A percentile compares a stretch with the other conserved stretches of the same genome.
These are phyloP conservation scores for Hypolimnas misippus DNA, from an alignment of 2,888 invertebrate species.

Conservation along the genomic window DNA sequence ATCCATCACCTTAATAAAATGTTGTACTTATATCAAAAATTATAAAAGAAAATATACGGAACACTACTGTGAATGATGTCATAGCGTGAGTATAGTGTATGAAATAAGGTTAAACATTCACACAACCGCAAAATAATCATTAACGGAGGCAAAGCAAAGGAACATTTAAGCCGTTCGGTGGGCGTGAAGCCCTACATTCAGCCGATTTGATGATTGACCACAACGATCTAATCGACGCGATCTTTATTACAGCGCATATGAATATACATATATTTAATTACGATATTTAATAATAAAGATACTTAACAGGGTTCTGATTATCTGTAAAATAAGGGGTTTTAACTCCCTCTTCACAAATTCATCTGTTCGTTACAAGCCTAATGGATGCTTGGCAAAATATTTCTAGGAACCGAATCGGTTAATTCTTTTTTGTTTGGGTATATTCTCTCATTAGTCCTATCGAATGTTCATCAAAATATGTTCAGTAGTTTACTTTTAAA, in stretches of 20 bases:
- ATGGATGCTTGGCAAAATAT: too few relatives aligned
- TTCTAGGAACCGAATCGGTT: too few relatives aligned
- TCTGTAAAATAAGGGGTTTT: too few relatives aligned
- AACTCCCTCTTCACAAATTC: too few relatives aligned
- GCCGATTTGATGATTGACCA: constrained; percentile 51
- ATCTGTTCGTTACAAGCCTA: too few relatives aligned
- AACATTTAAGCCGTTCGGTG: constrained; percentile 51
- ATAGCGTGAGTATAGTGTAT: constrained; percentile 4
- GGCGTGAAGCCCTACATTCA: constrained; percentile 56
- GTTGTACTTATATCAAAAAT: not conserved
- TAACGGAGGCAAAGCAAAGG: constrained; percentile 40
- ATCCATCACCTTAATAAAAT: not conserved
- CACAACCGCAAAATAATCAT: constrained; percentile 40
- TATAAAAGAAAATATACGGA: not conserved
- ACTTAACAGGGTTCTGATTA: too few relatives aligned
- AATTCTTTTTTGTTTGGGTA: too few relatives aligned
- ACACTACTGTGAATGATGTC: constrained; percentile 14
- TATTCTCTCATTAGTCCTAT: too few relatives aligned
- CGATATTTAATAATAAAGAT: constrained; percentile 7
- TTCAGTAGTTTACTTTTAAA: too few relatives aligned
- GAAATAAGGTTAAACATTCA: constrained; percentile 35
- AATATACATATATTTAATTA: constrained; percentile 13
- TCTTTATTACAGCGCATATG: constrained; percentile 27
- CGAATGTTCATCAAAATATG: too few relatives aligned
- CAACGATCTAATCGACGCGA: constrained; percentile 36